Evolutionary conservation across 1,140 invertebrate species (phyloP), one percentile per base, ranked within the genome.

Genomic region (Hycleus cichorii): DNA sequence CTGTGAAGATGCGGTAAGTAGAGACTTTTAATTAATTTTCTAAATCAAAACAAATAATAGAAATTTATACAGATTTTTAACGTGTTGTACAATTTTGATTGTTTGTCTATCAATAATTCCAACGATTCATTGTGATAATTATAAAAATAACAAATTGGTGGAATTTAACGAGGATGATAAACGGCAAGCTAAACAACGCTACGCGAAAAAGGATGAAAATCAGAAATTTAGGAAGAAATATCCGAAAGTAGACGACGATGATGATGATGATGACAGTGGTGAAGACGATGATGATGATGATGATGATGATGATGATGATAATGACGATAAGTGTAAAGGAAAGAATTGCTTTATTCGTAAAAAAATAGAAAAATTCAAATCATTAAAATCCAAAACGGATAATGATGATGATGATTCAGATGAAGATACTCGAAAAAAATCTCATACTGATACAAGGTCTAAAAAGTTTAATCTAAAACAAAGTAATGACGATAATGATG

Each of bases 161-260:
- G 42, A 53, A 9, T 53, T 38, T 25, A 26, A 53, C n/a, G 49
- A 52, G 44, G n/a, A 32, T 6, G 51, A 53, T 42, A 53, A 42
- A 25, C 51, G 51, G 9, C 42, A 53, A n/a, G 45, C 51, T 10
- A 53, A 44, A 53, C 27, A 53, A 12, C 27, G 51, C 1, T 53
- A 53, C 51, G 26, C 43, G 42, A 53, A 45, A 25, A 40, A 42
- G 3, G 43, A 52, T 25, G 39, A 50, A 24, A 47, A 25, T 26
- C 46, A 18, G 24, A n/a, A 24, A 24, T 47, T n/a, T 10, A 25
- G 46, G 3, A 32, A 32, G 32, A 32, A 32, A 32, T 32, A 5
- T 7, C 4, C 4, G 7, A 8, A 24, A n/a, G 18, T 2, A 24
- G 2, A 47, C 4, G 39, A 52, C 7, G 47, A 49, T n/a, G 49